Conservation (phyloP, 2,888 invertebrate species). For the Ichneumon xanthorius region DNA sequence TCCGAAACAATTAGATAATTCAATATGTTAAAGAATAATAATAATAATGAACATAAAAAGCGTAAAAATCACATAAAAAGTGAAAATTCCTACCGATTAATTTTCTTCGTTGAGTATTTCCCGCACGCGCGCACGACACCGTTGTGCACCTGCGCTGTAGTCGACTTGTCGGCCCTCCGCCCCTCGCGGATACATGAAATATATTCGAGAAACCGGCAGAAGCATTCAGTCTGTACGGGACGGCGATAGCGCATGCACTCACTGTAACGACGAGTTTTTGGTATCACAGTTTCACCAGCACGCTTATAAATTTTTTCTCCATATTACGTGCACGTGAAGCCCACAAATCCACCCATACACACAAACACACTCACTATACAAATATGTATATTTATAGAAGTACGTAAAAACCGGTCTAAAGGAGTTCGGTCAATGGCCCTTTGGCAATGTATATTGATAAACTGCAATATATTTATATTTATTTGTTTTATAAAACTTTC, state of each 20-base stretch:
- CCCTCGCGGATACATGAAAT: background rate
- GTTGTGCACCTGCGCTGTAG: conserved; percentile 16
- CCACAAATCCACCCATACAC: background rate
- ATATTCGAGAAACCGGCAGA: background rate
- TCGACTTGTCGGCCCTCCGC: background rate
- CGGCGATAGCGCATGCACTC: conserved; percentile 29
- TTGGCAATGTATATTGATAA: too few species aligned
- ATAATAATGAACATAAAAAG: background rate
- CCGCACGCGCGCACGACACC: background rate
- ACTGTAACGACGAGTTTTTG: conserved; percentile 3
- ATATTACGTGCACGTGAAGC: background rate
- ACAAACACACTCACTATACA: background rate
- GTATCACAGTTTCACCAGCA: conserved; percentile 21
- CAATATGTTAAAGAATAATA: background rate
- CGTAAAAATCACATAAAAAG: background rate
- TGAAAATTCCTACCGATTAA: background rate
- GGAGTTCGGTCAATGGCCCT: background rate
- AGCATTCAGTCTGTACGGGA: conserved; percentile 17
- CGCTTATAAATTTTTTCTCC: conserved; percentile 1
- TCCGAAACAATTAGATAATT: background rate
- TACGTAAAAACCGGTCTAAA: background rate
- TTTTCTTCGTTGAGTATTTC: background rate
- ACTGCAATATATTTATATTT: too few species aligned
- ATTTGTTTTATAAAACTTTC: too few species aligned
- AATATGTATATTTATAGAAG: background rate